Base-by-base conservation (phyloP, 2,888 invertebrate species). In the Brenthis hecate region DNA sequence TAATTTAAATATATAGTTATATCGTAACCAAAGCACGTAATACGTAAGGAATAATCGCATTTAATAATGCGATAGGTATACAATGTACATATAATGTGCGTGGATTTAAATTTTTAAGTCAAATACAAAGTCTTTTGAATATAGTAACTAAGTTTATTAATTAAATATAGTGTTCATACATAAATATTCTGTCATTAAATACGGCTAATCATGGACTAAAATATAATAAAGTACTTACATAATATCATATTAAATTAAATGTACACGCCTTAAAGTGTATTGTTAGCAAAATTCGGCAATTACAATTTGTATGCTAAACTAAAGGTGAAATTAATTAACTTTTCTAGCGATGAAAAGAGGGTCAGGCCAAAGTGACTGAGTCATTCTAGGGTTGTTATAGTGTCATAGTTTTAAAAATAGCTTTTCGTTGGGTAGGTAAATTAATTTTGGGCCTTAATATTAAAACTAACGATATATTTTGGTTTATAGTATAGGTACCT, bases 301-400 rank as follows among this genome's bases (percentile, higher is more conserved):
- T 67, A 63, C 14, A 51, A 62, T 56, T 56, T 63, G 28, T 65
- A 62, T n/a, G 62, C 58, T 43, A 63, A 43, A 61, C 19, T 66
- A 69, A 62, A 71, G 66, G 64, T 72, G 67, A 67, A 62, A 62
- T 65, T 68, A 72, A 72, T 70, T 69, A 70, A 68, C 64, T 69
- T 66, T 58, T 71, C 66, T 60, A 64, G 63, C 55, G 57, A 56
- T 50, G 43, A 48, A 67, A 67, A 51, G 56, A 50, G 36, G 66
- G 66, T 23, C 66, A 61, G 56, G 66, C 51, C 50, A 11, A 55
- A 65, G 61, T 47, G 55, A 60, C 60, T 43, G 60, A 60, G 67
- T 72, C 62, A 67, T 61, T n/a, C 51, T 56, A 67, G 56, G 66
- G 66, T 50, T 56, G 50, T 19, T 50, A 14, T 23, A 5, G 32